phyloP scores from a whole-genome alignment of 2,113 vertebrate genomes.

The Brachionichthys hirsutus region DNA sequence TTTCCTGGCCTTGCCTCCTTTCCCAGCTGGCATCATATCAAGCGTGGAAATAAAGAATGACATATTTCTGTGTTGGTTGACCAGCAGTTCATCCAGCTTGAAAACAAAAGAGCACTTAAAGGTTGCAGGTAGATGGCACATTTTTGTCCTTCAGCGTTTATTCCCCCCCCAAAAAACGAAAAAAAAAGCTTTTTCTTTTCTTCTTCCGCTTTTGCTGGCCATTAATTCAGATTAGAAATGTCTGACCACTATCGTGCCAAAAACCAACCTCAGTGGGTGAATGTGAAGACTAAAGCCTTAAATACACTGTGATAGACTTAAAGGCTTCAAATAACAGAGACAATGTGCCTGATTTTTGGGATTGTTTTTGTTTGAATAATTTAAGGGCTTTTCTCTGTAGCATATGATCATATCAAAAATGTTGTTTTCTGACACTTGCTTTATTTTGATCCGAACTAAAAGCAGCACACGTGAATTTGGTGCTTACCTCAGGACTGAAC shows the following conservation, averaged over 20 bases:
- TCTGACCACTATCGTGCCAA: conserved; percentile 81
- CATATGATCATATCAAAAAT: conserved; percentile 71
- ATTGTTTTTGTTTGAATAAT: conserved; percentile 51
- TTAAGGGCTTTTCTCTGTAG: conserved; percentile 73
- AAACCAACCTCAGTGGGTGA: conserved; percentile 80
- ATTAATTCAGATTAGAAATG: conserved; percentile 58
- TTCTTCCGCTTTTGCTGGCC: conserved; percentile 41
- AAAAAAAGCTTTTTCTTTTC: conserved; percentile 42
- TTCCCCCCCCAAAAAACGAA: no score
- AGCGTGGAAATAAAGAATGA: conserved; percentile 46
- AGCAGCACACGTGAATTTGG: conserved; percentile 72
- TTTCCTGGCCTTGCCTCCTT: no score
- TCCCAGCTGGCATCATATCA: conserved; percentile 31
- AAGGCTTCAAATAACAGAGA: conserved; percentile 54
- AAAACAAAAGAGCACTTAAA: conserved; percentile 70
- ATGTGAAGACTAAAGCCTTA: conserved; percentile 82
- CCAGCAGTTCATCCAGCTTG: conserved; percentile 41
- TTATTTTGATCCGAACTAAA: conserved; percentile 59
- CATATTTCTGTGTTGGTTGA: conserved; percentile 47
- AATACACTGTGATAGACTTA: conserved; percentile 79
- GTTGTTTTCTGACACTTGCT: conserved; percentile 60
- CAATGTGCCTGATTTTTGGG: conserved; percentile 56
- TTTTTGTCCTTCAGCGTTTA: conserved; percentile 57
- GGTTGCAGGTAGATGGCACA: conserved; percentile 60
- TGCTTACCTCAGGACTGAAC: conserved; percentile 82